A percentile compares a stretch with the other conserved stretches of the same genome.
These are phyloP conservation scores for Anoplopoma fimbria DNA, from an alignment of 2,113 vertebrate genomes.

Conservation along the genomic window DNA sequence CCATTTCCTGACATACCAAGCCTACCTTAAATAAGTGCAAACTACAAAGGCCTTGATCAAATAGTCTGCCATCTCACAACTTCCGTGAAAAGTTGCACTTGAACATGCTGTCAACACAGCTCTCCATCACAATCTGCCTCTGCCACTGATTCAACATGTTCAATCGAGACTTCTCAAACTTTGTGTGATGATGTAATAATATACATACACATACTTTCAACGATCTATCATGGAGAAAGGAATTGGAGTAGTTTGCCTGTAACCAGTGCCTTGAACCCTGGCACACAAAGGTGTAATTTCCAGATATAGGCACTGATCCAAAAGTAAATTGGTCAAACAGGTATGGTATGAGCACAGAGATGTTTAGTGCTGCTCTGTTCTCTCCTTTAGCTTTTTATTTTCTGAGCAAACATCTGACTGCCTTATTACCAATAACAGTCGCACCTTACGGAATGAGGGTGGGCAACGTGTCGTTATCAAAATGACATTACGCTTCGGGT, in stretches of 20 bases:
- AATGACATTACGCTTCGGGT: neutral
- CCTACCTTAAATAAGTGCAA: neutral
- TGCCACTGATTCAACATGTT: neutral
- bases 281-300: neutral
- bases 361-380: neutral
- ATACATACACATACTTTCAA: neutral
- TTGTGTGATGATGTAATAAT: conserved; percentile 31
- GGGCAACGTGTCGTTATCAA: neutral
- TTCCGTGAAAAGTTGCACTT: neutral
- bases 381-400: neutral
- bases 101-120: neutral
- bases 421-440: neutral
- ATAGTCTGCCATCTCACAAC: neutral
- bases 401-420: neutral
- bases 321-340: neutral
- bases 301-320: conserved; percentile 4
- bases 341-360: neutral
- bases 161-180: conserved; percentile 4
- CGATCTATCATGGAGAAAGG: neutral
- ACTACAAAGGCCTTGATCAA: neutral
- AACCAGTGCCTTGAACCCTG: conserved; percentile 1
- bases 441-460: conserved; percentile 4
- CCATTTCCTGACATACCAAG: neutral
- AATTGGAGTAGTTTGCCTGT: neutral
- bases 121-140: neutral